Percentiles rank a stretch among this genome's conserved stretches.
These are phyloP conservation scores for Stenurella melanura DNA, from an alignment of 2,888 invertebrate genomes.

Conservation along the genomic window DNA sequence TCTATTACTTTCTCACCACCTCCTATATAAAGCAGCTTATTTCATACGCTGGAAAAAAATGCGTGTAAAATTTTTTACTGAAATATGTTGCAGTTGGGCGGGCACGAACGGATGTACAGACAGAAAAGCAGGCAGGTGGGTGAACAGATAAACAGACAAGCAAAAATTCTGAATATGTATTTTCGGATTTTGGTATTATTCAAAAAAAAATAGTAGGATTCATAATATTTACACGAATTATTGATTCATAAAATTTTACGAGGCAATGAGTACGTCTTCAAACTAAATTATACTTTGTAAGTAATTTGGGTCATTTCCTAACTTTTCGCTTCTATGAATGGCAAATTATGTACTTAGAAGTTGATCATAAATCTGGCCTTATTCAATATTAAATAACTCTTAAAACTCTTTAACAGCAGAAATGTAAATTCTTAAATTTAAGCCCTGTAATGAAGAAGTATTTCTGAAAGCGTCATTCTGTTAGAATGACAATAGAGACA, in stretches of 20 bases:
- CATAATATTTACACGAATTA: no score
- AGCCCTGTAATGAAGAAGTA: background rate
- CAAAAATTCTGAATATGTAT: no score
- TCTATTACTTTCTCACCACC: no score
- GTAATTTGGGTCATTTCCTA: background rate
- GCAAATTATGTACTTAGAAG: background rate
- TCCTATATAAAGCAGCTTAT: no score
- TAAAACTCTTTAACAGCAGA: background rate
- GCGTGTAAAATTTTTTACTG: no score
- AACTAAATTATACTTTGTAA: background rate
- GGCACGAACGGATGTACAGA: no score
- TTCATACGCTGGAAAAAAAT: no score
- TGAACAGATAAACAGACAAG: no score
- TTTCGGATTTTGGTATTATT: no score
- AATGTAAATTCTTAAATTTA: background rate
- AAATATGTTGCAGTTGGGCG: no score
- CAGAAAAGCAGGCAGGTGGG: no score
- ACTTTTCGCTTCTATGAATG: background rate
- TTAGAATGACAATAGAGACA: background rate
- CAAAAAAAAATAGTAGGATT: no score
- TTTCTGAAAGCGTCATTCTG: background rate
- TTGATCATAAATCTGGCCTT: background rate
- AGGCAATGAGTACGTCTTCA: background rate
- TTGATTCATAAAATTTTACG: background rate
- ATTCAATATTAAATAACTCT: constrained; percentile 1